Evolutionary conservation across 2,797 vertebrate species (phyloP).

Genomic region (Balearica regulorum): DNA sequence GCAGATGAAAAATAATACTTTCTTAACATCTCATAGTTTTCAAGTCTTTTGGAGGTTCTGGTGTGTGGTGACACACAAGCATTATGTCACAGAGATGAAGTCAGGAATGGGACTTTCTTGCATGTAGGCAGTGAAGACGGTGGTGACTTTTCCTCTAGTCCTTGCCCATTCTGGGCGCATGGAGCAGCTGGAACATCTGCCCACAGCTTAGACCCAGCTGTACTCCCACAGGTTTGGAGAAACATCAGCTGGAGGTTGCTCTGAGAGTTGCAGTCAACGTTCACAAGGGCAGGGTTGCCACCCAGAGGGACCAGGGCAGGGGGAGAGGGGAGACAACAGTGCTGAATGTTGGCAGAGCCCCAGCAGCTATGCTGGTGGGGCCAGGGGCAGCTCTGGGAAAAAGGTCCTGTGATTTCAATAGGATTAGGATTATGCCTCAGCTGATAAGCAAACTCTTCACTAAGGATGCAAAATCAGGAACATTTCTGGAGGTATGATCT

Average conservation of each 20-base stretch:
- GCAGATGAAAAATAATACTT: not conserved
- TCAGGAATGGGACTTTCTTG: not conserved
- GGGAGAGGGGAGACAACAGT: fast-evolving
- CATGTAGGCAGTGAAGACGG: not conserved
- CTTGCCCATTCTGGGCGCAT: not conserved
- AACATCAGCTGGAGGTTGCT: not conserved
- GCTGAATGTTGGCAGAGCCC: not conserved
- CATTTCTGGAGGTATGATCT: constrained; percentile 7
- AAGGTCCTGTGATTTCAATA: not conserved
- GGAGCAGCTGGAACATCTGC: not conserved
- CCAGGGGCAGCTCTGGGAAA: not conserved
- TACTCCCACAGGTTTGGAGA: not conserved
- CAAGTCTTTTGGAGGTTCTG: not conserved
- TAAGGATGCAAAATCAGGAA: not conserved
- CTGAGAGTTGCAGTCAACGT: not conserved
- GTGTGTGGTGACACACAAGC: not conserved
- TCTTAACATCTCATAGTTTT: not conserved
- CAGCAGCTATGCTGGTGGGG: fast-evolving
- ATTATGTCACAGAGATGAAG: not conserved
- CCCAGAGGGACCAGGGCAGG: fast-evolving
- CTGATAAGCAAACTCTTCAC: not conserved
- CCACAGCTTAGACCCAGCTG: fast-evolving
- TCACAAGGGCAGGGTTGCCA: not conserved
- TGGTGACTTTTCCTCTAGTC: not conserved
- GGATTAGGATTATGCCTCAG: not conserved